Conservation (phyloP, 2,113 vertebrate species). For the Pelobates fuscus region DNA sequence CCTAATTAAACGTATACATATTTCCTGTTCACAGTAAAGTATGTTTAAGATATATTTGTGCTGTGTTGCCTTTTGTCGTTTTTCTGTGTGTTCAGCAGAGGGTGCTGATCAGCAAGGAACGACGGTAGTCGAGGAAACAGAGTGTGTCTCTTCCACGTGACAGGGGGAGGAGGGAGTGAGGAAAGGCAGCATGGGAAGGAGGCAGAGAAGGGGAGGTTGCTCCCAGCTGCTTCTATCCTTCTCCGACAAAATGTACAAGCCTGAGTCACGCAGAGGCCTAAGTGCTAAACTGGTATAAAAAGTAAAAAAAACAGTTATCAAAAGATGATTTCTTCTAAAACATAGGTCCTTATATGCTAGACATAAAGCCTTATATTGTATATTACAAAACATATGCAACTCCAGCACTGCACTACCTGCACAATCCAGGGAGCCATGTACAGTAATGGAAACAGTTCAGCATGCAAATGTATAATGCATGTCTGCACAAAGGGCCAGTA, state of each 20-base stretch:
- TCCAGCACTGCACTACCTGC: too few relatives aligned
- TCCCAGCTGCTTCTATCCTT: not conserved
- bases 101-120: constrained; percentile 4
- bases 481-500: too few relatives aligned
- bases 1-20: not conserved
- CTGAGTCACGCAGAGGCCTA: constrained; percentile 34
- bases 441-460: too few relatives aligned
- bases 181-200: constrained; percentile 30
- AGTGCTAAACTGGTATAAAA: constrained; percentile 7
- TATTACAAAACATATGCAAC: too few relatives aligned
- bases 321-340: too few relatives aligned
- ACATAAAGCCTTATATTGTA: too few relatives aligned
- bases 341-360: not conserved
- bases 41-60: not conserved
- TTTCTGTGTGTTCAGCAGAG: constrained; percentile 3
- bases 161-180: constrained; percentile 21
- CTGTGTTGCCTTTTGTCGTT: not conserved
- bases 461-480: too few relatives aligned
- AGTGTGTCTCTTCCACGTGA: constrained; percentile 40
- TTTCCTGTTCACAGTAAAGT: not conserved
- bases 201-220: not conserved
- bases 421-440: too few relatives aligned
- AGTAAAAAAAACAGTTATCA: not conserved
- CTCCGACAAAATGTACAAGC: constrained; percentile 37
- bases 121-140: not conserved